Evolutionary conservation across 2,797 vertebrate species (phyloP), one percentile per base, ranked within the genome.

Genomic region (Sus cebifrons): DNA sequence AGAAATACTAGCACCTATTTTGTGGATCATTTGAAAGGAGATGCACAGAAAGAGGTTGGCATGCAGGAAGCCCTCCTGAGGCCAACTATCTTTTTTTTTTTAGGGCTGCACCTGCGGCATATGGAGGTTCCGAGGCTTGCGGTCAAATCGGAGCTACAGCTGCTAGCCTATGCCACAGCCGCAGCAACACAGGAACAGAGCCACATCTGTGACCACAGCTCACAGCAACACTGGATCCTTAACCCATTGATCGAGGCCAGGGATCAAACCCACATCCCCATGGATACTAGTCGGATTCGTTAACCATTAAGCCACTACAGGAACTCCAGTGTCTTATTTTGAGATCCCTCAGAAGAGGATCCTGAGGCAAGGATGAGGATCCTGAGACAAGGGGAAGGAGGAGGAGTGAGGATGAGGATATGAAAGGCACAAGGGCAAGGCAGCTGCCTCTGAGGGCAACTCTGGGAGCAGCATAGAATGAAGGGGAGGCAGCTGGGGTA

Each of bases 391-490:
- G 65, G 60, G 58, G 29, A 27, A 81, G 25, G 44, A 4, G 25
- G 58, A n/a, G 40, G 68, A 27, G 25, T 18, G 2, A 75, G 29
- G 16, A 60, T 1, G 2, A 2, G 14, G 79, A 49, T 29, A n/a
- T 13, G 12, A 77, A 44, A 29, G 54, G 32, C 40, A 7, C 40
- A 52, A n/a, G 14, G 5, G 14, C 58, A 3, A 82, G 58, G 32
- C 25, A 4, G 14, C 9, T 6, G 6, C 54, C 6, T n/a, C 77
- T 21, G 44, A 27, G 68, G 32, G 78, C 58, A 52, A n/a, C 71
- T 40, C 25, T 2, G 27, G 62, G 23, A 36, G 32, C 44, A 58
- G 20, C 3, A 3, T 0, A 67, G 65, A 12, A 21, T 0, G 0
- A 2, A 11, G 1, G 44, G 27, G 36, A 86, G 44, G 64, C 21